Evolutionary conservation across 1,140 invertebrate genomes (phyloP).

Genomic region (Samia ricini): DNA sequence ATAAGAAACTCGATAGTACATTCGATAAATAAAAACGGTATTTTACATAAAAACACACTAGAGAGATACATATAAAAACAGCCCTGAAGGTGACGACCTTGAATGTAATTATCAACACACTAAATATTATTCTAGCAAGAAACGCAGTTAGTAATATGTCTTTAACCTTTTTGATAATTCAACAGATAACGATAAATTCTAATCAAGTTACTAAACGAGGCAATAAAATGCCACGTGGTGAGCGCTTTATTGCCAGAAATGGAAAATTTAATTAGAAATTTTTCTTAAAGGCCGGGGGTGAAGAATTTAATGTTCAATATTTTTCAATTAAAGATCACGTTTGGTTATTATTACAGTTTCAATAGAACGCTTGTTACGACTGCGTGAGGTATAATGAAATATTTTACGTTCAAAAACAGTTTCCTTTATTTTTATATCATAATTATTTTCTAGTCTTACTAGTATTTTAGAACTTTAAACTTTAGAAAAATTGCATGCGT

Average conservation of each 20-base stretch:
- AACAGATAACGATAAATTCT: slow-evolving; percentile 38
- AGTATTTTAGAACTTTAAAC: too few species aligned
- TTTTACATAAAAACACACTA: too few species aligned
- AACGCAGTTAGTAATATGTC: not conserved
- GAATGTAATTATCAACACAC: not conserved
- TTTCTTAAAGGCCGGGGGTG: slow-evolving; percentile 21
- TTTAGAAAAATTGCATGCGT: too few species aligned
- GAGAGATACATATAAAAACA: too few species aligned
- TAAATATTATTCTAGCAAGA: too few species aligned
- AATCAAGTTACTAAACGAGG: slow-evolving; percentile 36
- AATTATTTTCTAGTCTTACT: too few species aligned
- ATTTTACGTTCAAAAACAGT: too few species aligned
- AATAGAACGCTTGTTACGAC: not conserved
- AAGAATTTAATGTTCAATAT: slow-evolving; percentile 30
- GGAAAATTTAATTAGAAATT: slow-evolving; percentile 41
- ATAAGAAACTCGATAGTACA: too few species aligned
- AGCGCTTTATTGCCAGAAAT: slow-evolving; percentile 34
- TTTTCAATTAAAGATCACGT: slow-evolving; percentile 29
- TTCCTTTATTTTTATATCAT: too few species aligned
- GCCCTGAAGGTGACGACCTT: not conserved
- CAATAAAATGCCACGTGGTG: slow-evolving; percentile 45
- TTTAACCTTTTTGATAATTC: slow-evolving; percentile 25
- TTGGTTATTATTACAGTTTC: slow-evolving; percentile 3
- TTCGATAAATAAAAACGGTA: too few species aligned
- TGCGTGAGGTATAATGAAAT: not conserved